Base-by-base conservation (phyloP, 2,797 vertebrate species). In the Hephaestus fuliginosus region DNA sequence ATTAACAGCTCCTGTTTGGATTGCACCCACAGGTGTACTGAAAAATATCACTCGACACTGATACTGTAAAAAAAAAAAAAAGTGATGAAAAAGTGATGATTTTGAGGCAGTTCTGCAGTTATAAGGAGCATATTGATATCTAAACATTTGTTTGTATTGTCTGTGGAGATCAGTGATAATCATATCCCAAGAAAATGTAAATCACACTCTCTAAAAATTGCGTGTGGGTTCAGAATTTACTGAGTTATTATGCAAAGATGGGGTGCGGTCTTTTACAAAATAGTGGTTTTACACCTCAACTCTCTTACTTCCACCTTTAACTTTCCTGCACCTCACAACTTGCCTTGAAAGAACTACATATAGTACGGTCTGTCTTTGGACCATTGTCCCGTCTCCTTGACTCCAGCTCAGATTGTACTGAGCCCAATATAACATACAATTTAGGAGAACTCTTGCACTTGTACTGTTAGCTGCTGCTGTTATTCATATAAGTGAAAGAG, bases 381-480 rank as follows among this genome's bases (percentile, higher is more conserved):
- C 56, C 55, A 22, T 11, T 14, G 11, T 20, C 15, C 1, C 5
- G 3, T 15, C 6, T 52, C 13, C 60, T 18, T 55, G 57, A 61
- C 56, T 68, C 25, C 9, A n/a, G 18, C 49, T 76, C 52, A 61
- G 30, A 33, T 52, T 48, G 48, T 20, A 49, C 5, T 30, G 17
- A 56, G 12, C 17, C 25, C 18, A n/a, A 2, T 30, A 33, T 18
- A 41, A 41, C 5, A 11, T 28, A 36, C 39, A 39, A 25, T 48
- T 56, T 22, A 49, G 69, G 62, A 48, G 57, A 33, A 60, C 41
- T 33, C 1, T 20, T 25, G 7, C 51, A 41, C 57, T 56, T 56
- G 49, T 74, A 71, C 65, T 80, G 76, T 83, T 66, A 82, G 65
- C 33, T 58, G 43, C 20, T 46, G 0, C 74, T 86, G 68, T 51